Evolutionary conservation across 2,888 invertebrate genomes (phyloP).

Genomic region (Agrochola litura): DNA sequence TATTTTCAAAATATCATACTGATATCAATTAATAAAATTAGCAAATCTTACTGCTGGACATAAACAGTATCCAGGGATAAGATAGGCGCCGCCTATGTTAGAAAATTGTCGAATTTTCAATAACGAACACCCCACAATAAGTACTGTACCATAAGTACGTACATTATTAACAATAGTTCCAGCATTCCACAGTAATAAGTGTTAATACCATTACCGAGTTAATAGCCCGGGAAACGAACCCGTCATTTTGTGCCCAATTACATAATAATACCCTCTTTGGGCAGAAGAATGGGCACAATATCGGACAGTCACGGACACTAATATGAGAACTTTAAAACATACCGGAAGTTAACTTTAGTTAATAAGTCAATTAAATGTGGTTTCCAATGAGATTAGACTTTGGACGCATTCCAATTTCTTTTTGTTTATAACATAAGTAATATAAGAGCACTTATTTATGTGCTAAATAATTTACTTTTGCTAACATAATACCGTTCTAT

Average conservation of each 20-base stretch:
- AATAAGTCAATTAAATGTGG: conserved; percentile 56
- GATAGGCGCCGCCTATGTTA: no score
- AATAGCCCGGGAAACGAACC: conserved; percentile 57
- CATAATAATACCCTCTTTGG: conserved; percentile 65
- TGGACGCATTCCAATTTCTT: background rate
- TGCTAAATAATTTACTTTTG: conserved; percentile 1
- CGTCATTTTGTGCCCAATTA: conserved; percentile 68
- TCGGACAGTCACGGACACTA: conserved; percentile 66
- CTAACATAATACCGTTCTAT: background rate
- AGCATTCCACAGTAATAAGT: conserved; percentile 58
- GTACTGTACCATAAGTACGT: conserved; percentile 5
- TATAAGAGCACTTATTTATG: no score
- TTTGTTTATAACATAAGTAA: background rate
- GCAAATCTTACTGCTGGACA: background rate
- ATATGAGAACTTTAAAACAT: conserved; percentile 59
- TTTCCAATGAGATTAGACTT: conserved; percentile 17
- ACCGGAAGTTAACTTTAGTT: conserved; percentile 46
- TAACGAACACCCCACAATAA: conserved; percentile 2
- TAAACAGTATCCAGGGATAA: background rate
- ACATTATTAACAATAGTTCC: conserved; percentile 33
- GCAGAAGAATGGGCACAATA: conserved; percentile 54
- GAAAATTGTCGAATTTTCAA: background rate
- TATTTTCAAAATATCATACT: background rate
- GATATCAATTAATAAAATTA: background rate
- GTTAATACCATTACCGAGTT: conserved; percentile 59